Base-by-base conservation (phyloP, 2,797 vertebrate species). In the Tragopan temminckii region DNA sequence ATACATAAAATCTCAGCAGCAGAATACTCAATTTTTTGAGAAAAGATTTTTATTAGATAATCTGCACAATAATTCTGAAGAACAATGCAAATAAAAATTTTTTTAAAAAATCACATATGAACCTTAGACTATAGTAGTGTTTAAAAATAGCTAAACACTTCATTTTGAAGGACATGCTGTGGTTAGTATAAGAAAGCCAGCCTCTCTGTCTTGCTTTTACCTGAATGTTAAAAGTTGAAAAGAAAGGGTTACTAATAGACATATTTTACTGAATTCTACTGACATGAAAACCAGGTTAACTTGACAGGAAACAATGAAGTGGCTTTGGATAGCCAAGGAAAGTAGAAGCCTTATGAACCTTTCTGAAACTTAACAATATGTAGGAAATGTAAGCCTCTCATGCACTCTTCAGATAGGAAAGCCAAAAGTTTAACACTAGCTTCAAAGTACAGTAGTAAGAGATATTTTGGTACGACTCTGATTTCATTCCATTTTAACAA, bases 41-140 rank as follows among this genome's bases (percentile, higher is more conserved):
- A 93, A 87, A 97, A 96, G 58, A 75, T 67, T 95, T 96, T 96
- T 97, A 97, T 95, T 93, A 90, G 91, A 96, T 93, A 90, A 81
- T 85, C 90, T 84, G 36, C 52, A 67, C 13, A 45, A 66, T 88
- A 87, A 42, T 93, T 85, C 68, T 72, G 86, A 95, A 91, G 85
- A 96, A 91, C 67, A 94, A 91, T 66, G 71, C 8, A 57, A 83
- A 82, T 62, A 7, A 40, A 4, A 11, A 18, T 16, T 23, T 23
- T 27, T 27, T 13, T 13, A 79, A 89, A 91, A 90, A 83, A 79
- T 17, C 71, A 72, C 45, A 36, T 59, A 46, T 25, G 43, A 92
- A 93, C 78, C 48, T 94, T 87, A 80, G 23, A 76, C 21, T 64
- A 63, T 9, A 40, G 27, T n/a, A 24, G 25, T 75, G 25, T 64